Evolutionary conservation across 2,888 invertebrate genomes (phyloP).

Genomic region (Athalia circularis): DNA sequence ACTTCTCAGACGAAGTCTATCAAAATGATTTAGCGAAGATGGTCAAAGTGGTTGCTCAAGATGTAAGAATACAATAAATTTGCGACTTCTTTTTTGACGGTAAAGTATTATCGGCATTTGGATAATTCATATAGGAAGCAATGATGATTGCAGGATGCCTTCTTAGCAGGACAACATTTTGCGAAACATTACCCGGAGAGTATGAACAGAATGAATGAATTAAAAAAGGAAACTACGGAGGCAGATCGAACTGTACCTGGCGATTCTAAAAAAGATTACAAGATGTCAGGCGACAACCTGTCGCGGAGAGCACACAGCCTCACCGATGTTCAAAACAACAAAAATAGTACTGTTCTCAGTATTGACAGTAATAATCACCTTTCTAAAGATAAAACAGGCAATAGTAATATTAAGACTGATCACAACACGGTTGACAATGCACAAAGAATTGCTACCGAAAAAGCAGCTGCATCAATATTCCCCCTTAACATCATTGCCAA

Average conservation of each 20-base stretch:
- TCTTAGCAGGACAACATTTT: constrained; percentile 84
- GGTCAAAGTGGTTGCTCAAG: constrained; percentile 87
- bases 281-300: constrained; percentile 38
- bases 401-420: constrained; percentile 21
- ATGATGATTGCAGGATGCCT: constrained; percentile 70
- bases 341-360: constrained; percentile 34
- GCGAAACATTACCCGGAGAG: constrained; percentile 79
- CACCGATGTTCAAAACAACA: constrained; percentile 38
- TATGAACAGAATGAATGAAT: constrained; percentile 72
- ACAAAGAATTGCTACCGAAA: constrained; percentile 61
- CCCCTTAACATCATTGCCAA: constrained; percentile 67
- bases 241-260: constrained; percentile 39
- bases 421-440: not conserved
- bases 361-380: constrained; percentile 50
- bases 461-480: constrained; percentile 68
- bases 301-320: constrained; percentile 31
- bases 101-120: constrained; percentile 23
- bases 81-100: constrained; percentile 15
- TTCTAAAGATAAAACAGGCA: constrained; percentile 16
- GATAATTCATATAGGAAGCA: not conserved
- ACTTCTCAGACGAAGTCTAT: constrained; percentile 86
- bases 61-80: constrained; percentile 66
- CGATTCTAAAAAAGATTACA: constrained; percentile 28
- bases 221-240: constrained; percentile 71
- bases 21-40: constrained; percentile 90